These are phyloP conservation scores for Temnothorax rugatulus DNA, from an alignment of 2,888 invertebrate species.

Conservation along the genomic window DNA sequence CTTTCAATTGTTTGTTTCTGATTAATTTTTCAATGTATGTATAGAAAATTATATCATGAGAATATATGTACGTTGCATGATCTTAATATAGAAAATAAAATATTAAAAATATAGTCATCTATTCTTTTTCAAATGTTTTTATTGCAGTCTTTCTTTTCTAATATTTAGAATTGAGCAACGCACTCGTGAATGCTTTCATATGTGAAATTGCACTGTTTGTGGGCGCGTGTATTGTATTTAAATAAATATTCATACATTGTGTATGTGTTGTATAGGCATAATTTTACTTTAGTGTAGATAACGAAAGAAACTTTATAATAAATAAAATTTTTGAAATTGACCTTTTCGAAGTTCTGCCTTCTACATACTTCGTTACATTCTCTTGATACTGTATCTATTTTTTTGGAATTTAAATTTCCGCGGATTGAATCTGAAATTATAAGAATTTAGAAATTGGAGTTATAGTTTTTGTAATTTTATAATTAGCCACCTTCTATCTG, in stretches of 20 bases:
- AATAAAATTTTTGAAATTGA: conserved; percentile 6
- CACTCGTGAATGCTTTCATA: background rate
- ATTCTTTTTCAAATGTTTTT: background rate
- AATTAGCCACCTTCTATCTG: background rate
- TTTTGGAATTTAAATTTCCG: background rate
- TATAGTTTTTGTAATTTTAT: background rate
- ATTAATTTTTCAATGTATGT: conserved; percentile 15
- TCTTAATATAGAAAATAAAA: background rate
- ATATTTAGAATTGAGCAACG: background rate
- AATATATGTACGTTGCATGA: background rate
- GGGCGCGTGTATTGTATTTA: background rate
- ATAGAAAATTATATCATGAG: background rate
- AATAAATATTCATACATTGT: background rate
- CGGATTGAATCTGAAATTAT: background rate
- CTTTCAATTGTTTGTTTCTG: background rate
- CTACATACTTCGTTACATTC: background rate
- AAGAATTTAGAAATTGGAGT: background rate
- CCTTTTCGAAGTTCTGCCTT: background rate
- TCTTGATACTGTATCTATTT: background rate
- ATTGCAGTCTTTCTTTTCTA: conserved; percentile 3
- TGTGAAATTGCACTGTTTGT: background rate
- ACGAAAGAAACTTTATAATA: background rate
- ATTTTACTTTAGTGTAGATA: background rate
- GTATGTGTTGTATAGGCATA: background rate
- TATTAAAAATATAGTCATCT: background rate